These are phyloP conservation scores for Rattus rattus DNA, from an alignment of 2,113 vertebrate species.

Conservation along the genomic window DNA sequence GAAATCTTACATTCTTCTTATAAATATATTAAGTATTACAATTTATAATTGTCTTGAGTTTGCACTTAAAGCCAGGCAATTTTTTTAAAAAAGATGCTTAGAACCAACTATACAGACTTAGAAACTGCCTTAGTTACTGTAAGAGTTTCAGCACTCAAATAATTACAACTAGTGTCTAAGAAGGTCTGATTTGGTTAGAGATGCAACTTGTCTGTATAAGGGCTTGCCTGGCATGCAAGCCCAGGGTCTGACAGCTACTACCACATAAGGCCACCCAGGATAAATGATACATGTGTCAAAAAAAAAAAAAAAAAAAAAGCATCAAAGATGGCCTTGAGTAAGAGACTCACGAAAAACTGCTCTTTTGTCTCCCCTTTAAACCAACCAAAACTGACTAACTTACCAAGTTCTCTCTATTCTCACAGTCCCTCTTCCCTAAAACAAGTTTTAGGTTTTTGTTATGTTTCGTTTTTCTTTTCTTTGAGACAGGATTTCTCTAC, in stretches of 20 bases:
- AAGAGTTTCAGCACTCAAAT: slow-evolving; percentile 7
- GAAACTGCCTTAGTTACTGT: slow-evolving; percentile 44
- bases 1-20: slow-evolving; percentile 10
- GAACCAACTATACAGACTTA: slow-evolving; percentile 36
- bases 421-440: slow-evolving; percentile 36
- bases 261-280: not conserved
- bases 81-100: not conserved
- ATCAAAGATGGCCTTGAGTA: not conserved
- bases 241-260: not conserved
- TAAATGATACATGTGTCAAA: not conserved
- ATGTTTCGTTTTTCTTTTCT: not conserved
- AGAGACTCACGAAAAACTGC: slow-evolving; percentile 36
- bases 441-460: not conserved
- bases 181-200: not conserved
- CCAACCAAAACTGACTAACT: slow-evolving; percentile 37
- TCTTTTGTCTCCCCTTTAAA: slow-evolving; percentile 35
- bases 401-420: slow-evolving; percentile 24
- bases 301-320: not conserved
- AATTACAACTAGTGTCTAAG: slow-evolving; percentile 9
- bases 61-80: slow-evolving; percentile 28
- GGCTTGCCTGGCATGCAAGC: not conserved
- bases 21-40: slow-evolving; percentile 60
- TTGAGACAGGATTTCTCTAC: not conserved
- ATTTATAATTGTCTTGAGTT: slow-evolving; percentile 12
- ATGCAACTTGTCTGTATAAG: not conserved